Evolutionary conservation across 2,888 invertebrate genomes (phyloP), one percentile per base, ranked within the genome.

Genomic region (Amphiduros pacificus): DNA sequence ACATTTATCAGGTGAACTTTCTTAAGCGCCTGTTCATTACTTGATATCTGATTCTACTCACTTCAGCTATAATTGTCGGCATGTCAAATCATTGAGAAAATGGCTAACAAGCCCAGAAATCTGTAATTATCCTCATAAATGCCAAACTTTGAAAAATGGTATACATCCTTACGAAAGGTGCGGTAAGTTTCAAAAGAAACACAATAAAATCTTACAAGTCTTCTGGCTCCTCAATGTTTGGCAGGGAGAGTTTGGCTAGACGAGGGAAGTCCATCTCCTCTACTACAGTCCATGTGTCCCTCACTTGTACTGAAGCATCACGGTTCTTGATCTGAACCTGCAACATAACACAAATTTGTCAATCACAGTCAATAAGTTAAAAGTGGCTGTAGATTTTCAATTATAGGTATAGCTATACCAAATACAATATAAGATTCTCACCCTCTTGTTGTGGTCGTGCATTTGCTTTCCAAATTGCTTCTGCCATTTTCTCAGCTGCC

Each of bases 211-310:
- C 83, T 78, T 80, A 87, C 87, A 89, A 79, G 76, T 88, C 88
- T 68, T 85, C 83, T 40, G 86, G 86, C 44, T 95, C 94, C 74
- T 91, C 92, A 62, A 98, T 89, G 70, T 89, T 90, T 0, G 98
- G 97, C 71, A 99, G 85, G 28, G 93, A 92, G 2, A 99, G 86
- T 81, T 99, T 99, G 44, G 91, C 89, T 64, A 99, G 87, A 2
- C 98, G 88, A 9, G 94, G 93, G 82, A 99, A 98, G 85, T 99
- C 99, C 91, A 99, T 96, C 80, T 99, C 99, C 62, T 85, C 84
- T 69, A 98, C 92, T 2, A 97, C 96, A 60, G 88, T 88, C 99
- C 99, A 99, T 68, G 95, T 94, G 9, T 97, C 92, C 49, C 93
- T 87, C 0, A 99, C 95, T 58, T 93, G 92, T 0, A 99, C 97